Conservation (phyloP, 2,113 vertebrate genomes). For the Syngnathus typhle region DNA sequence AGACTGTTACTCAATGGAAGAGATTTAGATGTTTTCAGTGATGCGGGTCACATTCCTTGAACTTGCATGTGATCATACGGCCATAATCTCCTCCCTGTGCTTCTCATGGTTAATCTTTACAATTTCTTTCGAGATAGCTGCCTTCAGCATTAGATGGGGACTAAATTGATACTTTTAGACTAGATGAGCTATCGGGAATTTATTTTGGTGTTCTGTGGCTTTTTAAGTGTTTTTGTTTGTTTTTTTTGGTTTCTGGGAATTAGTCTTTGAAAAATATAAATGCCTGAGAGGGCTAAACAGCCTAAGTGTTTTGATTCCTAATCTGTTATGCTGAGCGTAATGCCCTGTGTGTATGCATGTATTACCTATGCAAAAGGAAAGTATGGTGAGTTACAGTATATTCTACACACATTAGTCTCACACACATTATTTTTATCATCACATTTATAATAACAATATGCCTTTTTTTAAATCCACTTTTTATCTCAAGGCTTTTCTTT, state of each 20-base stretch:
- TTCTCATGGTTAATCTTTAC: conserved; percentile 1
- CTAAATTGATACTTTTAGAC: background rate
- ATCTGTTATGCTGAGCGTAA: conserved; percentile 27
- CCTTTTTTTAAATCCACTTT: no score
- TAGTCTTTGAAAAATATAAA: background rate
- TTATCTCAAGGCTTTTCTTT: no score
- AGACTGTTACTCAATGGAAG: conserved; percentile 15
- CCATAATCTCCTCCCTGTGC: conserved; percentile 21
- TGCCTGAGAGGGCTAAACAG: conserved; percentile 16
- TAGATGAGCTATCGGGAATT: background rate
- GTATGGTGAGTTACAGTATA: background rate
- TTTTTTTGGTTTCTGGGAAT: background rate
- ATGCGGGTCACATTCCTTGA: conserved; percentile 33
- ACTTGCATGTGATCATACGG: conserved; percentile 24
- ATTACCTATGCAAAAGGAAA: conserved; percentile 1
- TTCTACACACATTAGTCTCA: no score
- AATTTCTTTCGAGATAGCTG: background rate
- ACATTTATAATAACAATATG: no score
- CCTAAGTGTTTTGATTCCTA: conserved; percentile 20
- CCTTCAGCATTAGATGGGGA: background rate
- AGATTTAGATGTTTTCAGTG: conserved; percentile 25
- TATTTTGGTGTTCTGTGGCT: background rate
- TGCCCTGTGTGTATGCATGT: conserved; percentile 7
- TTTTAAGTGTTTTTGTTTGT: background rate
- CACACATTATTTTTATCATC: no score